A percentile compares a stretch with the other conserved stretches of the same genome.
Evolutionary conservation across 2,888 invertebrate genomes (phyloP).

Genomic region (Agrotis ipsilon): DNA sequence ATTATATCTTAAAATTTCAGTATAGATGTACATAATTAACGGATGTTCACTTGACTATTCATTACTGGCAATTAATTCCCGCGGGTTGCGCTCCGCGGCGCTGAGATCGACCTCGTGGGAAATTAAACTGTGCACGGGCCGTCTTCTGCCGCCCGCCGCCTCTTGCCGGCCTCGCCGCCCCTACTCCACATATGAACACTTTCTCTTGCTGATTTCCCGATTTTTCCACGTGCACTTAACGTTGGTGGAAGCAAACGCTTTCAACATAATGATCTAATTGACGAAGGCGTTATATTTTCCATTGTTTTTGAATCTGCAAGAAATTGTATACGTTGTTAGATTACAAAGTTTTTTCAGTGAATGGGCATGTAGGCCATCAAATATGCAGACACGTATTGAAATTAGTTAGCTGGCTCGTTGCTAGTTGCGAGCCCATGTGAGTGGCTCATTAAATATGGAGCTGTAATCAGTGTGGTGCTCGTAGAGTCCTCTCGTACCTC

Average conservation of each 20-base stretch:
- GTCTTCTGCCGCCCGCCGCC: conserved; percentile 86
- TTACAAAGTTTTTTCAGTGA: conserved; percentile 50
- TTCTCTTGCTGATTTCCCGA: conserved; percentile 85
- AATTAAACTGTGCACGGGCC: conserved; percentile 90
- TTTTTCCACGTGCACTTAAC: conserved; percentile 79
- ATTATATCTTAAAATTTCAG: conserved; percentile 65
- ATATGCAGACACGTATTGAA: conserved; percentile 85
- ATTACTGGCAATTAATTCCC: conserved; percentile 91
- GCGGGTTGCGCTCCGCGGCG: conserved; percentile 89
- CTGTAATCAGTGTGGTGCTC: conserved; percentile 87
- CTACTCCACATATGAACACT: conserved; percentile 87
- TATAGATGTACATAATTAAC: conserved; percentile 86
- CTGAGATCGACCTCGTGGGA: conserved; percentile 91
- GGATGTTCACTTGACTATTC: conserved; percentile 90
- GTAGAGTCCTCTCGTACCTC: conserved; percentile 77
- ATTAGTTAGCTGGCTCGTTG: conserved; percentile 83
- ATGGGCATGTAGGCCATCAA: conserved; percentile 66
- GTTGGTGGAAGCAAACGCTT: conserved; percentile 44
- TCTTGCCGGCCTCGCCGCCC: conserved; percentile 74
- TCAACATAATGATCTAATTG: conserved; percentile 41
- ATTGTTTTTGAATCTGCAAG: conserved; percentile 25
- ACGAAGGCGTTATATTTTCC: conserved; percentile 20
- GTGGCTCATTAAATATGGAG: conserved; percentile 89
- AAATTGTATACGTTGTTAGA: conserved; percentile 21
- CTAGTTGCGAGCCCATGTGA: conserved; percentile 79